phyloP scores from a whole-genome alignment of 92 coral and sea anemone species.

The Scolanthus callimorphus region DNA sequence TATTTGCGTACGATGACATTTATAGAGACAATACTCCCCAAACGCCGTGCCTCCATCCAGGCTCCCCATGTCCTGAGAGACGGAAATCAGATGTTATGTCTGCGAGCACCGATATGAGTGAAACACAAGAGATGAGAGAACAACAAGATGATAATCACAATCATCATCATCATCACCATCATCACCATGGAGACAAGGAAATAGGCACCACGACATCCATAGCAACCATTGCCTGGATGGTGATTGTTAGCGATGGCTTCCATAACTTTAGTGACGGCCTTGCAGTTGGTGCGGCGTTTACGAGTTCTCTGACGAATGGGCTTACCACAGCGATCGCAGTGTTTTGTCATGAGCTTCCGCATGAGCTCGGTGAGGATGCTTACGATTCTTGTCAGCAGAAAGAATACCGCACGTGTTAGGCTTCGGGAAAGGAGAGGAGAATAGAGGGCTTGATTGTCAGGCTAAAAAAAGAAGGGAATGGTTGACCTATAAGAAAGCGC shows the following conservation, averaged over 20 bases:
- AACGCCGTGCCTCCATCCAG: slow-evolving; percentile 8
- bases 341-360: slow-evolving; percentile 92
- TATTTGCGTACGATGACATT: slow-evolving; percentile 4
- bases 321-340: slow-evolving; percentile 92
- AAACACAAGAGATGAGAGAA: slow-evolving; percentile 8
- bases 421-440: too few species aligned
- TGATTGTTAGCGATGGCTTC: slow-evolving; percentile 90
- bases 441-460: too few species aligned
- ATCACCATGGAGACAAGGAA: slow-evolving; percentile 56
- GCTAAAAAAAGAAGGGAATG: too few species aligned
- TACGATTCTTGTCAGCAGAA: too few species aligned
- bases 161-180: slow-evolving; percentile 33
- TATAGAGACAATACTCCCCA: slow-evolving; percentile 2
- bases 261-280: slow-evolving; percentile 96
- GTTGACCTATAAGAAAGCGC: too few species aligned
- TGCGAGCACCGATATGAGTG: slow-evolving; percentile 11
- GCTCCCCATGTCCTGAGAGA: neutral
- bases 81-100: slow-evolving; percentile 7
- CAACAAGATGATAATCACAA: slow-evolving; percentile 29
- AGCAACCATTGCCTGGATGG: slow-evolving; percentile 98
- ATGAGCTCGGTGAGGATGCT: slow-evolving; percentile 71
- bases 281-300: slow-evolving; percentile 94
- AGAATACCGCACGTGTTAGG: too few species aligned
- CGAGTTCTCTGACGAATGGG: slow-evolving; percentile 76
- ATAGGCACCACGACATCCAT: slow-evolving; percentile 53